phyloP scores from a whole-genome alignment of 1,140 invertebrate genomes.

The Bombus vancouverensis region DNA sequence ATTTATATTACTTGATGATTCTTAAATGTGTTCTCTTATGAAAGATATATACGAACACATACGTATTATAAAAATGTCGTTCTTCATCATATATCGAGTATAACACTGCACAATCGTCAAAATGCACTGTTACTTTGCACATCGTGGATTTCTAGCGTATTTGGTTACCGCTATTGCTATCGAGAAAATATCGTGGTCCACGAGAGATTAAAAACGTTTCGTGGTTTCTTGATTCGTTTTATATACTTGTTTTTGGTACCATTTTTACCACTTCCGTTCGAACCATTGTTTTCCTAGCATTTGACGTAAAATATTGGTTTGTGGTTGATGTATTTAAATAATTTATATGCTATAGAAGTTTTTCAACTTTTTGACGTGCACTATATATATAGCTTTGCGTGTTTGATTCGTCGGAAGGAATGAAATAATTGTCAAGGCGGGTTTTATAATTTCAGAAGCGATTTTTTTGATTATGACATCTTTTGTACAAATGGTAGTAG shows the following conservation, averaged over 20 bases:
- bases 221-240: neutral
- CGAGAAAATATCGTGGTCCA: neutral
- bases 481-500: neutral
- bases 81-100: too few relatives aligned
- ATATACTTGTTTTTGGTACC: neutral
- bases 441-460: too few relatives aligned
- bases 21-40: slow-evolving; percentile 21
- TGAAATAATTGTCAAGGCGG: too few relatives aligned
- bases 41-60: slow-evolving; percentile 17
- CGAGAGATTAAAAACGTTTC: neutral
- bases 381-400: too few relatives aligned
- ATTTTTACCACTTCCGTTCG: neutral
- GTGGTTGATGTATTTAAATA: too few relatives aligned
- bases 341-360: too few relatives aligned
- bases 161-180: neutral
- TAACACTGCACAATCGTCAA: neutral
- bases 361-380: too few relatives aligned
- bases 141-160: neutral
- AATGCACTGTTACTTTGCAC: neutral
- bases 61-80: slow-evolving; percentile 7
- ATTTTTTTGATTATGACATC: too few relatives aligned
- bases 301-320: too few relatives aligned
- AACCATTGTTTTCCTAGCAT: too few relatives aligned
- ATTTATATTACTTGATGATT: neutral
- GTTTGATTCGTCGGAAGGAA: too few relatives aligned